phyloP scores from a whole-genome alignment of 2,888 invertebrate genomes.

The Mamestra brassicae region DNA sequence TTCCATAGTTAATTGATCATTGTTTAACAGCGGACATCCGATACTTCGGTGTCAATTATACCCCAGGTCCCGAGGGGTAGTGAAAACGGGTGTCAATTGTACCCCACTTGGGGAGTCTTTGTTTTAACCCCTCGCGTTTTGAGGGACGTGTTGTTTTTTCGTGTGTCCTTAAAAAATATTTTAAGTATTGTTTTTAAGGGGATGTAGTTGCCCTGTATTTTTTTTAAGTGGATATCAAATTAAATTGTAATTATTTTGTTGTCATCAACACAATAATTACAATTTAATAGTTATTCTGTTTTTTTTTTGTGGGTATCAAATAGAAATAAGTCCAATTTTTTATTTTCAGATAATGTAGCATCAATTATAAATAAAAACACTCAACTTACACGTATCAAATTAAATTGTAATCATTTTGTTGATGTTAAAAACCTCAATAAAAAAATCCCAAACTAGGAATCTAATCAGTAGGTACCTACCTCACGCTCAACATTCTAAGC shows the following conservation, averaged over 20 bases:
- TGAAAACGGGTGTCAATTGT: constrained; percentile 38
- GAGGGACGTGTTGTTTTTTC: constrained; percentile 30
- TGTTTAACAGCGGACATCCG: constrained; percentile 53
- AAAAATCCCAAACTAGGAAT: background rate
- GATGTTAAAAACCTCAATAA: no score
- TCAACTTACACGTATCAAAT: constrained; percentile 10
- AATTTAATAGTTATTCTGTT: no score
- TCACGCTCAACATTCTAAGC: background rate
- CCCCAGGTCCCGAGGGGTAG: constrained; percentile 8
- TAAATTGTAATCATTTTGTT: background rate
- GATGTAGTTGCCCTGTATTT: background rate
- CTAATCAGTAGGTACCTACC: background rate
- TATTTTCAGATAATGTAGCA: no score
- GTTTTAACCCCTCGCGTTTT: constrained; percentile 52
- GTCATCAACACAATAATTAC: no score
- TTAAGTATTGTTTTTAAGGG: background rate
- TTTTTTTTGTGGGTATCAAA: no score
- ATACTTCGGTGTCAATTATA: constrained; percentile 48
- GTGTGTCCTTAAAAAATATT: constrained; percentile 1
- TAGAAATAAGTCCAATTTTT: no score
- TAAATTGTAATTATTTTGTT: background rate
- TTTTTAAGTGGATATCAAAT: constrained; percentile 25
- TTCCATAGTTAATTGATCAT: constrained; percentile 43
- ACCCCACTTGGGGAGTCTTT: constrained; percentile 41
- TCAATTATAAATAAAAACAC: no score